These are phyloP conservation scores for Antennarius maculatus DNA, from an alignment of 2,797 vertebrate genomes.

Conservation along the genomic window DNA sequence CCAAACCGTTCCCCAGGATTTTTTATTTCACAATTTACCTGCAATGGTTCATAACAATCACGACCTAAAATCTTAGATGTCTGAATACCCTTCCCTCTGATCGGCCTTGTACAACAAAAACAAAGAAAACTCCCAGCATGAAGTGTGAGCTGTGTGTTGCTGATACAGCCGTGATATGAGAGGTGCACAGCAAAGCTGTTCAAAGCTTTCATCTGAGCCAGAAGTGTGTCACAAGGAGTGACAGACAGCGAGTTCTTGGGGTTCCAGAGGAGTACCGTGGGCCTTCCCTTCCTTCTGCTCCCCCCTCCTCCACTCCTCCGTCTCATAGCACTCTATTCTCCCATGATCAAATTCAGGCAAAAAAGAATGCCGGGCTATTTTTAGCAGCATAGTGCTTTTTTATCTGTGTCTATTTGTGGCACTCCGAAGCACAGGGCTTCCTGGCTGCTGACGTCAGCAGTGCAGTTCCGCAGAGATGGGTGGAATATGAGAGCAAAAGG, in stretches of 20 bases:
- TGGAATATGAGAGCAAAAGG: conserved; percentile 36
- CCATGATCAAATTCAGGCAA: conserved; percentile 77
- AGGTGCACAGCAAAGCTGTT: conserved; percentile 49
- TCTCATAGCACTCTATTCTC: conserved; percentile 57
- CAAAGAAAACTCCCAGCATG: conserved; percentile 17
- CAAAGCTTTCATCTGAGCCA: conserved; percentile 65
- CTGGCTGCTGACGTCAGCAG: conserved; percentile 83
- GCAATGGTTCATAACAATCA: conserved; percentile 26
- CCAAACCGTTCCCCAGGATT: conserved; percentile 15
- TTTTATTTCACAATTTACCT: conserved; percentile 13
- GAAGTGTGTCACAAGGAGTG: conserved; percentile 72
- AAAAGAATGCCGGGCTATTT: conserved; percentile 79
- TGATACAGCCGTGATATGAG: conserved; percentile 60
- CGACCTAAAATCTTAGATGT: conserved; percentile 23
- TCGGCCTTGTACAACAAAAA: conserved; percentile 54
- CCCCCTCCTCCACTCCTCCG: conserved; percentile 13
- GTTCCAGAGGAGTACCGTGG: conserved; percentile 43
- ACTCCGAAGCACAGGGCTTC: conserved; percentile 83
- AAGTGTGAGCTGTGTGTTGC: conserved; percentile 40
- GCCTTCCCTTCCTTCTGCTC: conserved; percentile 40
- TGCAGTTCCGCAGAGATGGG: conserved; percentile 77
- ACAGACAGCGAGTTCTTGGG: conserved; percentile 61
- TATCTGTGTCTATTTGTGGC: conserved; percentile 85
- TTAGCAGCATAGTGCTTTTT: conserved; percentile 81
- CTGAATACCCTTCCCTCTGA: conserved; percentile 33